A percentile compares a stretch with the other conserved stretches of the same genome.
phyloP scores from a whole-genome alignment of 2,113 vertebrate genomes.

The Festucalex cinctus region DNA sequence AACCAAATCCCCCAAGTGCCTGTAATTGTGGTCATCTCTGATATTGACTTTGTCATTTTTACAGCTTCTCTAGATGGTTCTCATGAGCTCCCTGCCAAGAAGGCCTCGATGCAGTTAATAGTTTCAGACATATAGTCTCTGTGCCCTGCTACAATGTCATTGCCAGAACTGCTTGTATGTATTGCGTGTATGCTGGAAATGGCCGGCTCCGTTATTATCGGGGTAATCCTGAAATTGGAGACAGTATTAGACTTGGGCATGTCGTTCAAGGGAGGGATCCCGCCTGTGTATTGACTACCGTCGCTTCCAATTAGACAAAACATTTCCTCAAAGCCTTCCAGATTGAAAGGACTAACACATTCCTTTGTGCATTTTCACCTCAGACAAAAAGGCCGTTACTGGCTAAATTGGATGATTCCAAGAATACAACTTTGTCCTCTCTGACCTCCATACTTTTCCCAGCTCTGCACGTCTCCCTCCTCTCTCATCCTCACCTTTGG shows the following conservation, averaged over 20 bases:
- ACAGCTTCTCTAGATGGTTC: conserved; percentile 63
- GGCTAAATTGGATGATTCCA: conserved; percentile 41
- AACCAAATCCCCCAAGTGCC: conserved; percentile 50
- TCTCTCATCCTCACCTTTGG: conserved; percentile 57
- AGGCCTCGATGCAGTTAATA: conserved; percentile 58
- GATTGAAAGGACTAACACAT: conserved; percentile 33
- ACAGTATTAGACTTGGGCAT: conserved; percentile 65
- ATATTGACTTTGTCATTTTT: conserved; percentile 74
- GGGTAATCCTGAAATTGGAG: conserved; percentile 74
- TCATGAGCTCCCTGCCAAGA: conserved; percentile 63
- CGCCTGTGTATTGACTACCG: conserved; percentile 67
- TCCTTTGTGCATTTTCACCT: conserved; percentile 36
- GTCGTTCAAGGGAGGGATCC: conserved; percentile 67
- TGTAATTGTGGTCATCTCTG: conserved; percentile 58
- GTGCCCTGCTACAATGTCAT: conserved; percentile 52
- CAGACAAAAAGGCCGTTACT: conserved; percentile 35
- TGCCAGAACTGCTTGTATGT: conserved; percentile 57
- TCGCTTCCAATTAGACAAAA: conserved; percentile 71
- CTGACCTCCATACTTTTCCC: conserved; percentile 37
- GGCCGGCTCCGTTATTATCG: conserved; percentile 64
- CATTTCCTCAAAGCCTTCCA: conserved; percentile 61
- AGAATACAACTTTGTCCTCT: conserved; percentile 42
- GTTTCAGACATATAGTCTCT: conserved; percentile 56
- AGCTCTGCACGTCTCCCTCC: conserved; percentile 13
- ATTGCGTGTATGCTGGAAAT: conserved; percentile 61